Percentiles rank a stretch among this genome's conserved stretches.
Evolutionary conservation across 1,140 invertebrate genomes (phyloP).

Genomic region (Brachystomella parvula): DNA sequence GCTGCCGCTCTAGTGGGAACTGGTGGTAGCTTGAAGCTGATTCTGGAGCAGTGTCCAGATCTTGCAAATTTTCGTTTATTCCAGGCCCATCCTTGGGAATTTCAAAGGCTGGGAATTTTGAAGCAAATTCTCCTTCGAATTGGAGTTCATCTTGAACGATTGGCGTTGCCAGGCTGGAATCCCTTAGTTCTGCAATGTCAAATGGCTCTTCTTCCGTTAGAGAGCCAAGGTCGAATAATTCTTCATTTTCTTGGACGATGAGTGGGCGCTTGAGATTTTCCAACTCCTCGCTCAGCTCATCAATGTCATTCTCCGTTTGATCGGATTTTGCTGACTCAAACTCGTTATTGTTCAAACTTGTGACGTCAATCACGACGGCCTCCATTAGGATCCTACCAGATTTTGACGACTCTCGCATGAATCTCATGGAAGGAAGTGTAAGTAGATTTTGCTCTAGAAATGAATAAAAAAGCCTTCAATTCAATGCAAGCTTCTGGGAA

Average conservation of each 20-base stretch:
- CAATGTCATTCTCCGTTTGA: conserved; percentile 16
- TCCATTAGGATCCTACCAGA: conserved; percentile 80
- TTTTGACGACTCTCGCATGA: conserved; percentile 77
- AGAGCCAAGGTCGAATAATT: conserved; percentile 40
- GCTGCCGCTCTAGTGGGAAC: conserved; percentile 2
- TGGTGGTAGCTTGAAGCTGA: not conserved
- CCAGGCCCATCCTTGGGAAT: not conserved
- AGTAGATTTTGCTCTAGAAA: conserved; percentile 67
- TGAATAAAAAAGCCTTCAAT: not conserved
- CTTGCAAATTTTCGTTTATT: not conserved
- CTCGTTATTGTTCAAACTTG: conserved; percentile 54
- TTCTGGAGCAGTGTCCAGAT: not conserved
- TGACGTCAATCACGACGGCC: conserved; percentile 83
- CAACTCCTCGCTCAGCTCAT: not conserved
- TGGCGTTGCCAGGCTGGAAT: conserved; percentile 5
- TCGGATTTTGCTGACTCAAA: conserved; percentile 55
- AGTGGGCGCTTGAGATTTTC: conserved; percentile 13
- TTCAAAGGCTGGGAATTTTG: not conserved
- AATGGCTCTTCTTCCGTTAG: conserved; percentile 2
- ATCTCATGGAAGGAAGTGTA: conserved; percentile 76
- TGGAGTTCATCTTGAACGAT: not conserved
- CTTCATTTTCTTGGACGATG: conserved; percentile 57
- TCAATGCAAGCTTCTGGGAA: not conserved
- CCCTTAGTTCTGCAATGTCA: conserved; percentile 3
- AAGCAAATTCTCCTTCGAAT: not conserved